These are phyloP conservation scores for Bombylius discolor DNA, from an alignment of 2,888 invertebrate genomes.

Conservation along the genomic window DNA sequence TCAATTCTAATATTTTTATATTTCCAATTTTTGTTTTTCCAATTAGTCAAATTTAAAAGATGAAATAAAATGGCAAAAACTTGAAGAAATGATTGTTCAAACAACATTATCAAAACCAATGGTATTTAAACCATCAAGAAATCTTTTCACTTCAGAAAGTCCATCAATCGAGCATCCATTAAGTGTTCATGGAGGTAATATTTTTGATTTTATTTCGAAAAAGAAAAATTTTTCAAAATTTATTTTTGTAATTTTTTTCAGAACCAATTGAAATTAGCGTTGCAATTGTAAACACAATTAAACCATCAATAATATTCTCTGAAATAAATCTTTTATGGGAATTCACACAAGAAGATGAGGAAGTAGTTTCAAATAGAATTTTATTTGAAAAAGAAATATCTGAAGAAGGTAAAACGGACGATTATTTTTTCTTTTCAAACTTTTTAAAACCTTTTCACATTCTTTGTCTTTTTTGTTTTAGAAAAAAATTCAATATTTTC, in stretches of 20 bases:
- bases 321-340: conserved; percentile 34
- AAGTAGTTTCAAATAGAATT: conserved; percentile 34
- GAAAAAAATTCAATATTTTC: conserved; percentile 25
- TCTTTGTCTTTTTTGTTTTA: not conserved
- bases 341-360: conserved; percentile 33
- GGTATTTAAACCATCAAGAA: conserved; percentile 65
- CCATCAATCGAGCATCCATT: conserved; percentile 53
- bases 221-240: not conserved
- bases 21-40: not conserved
- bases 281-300: conserved; percentile 39
- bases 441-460: not conserved
- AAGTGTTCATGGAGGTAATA: conserved; percentile 56
- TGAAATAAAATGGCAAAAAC: conserved; percentile 50
- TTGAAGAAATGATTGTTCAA: conserved; percentile 65
- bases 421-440: no score
- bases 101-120: conserved; percentile 54
- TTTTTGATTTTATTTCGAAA: conserved; percentile 8
- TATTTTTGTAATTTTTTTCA: conserved; percentile 25
- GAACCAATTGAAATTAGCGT: conserved; percentile 68
- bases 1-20: not conserved
- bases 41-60: conserved; percentile 31
- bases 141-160: conserved; percentile 54
- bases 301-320: conserved; percentile 41
- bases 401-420: not conserved
- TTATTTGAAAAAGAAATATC: conserved; percentile 28